Evolutionary conservation across 2,113 vertebrate species (phyloP), one percentile per base, ranked within the genome.

Genomic region (Empidonax traillii): DNA sequence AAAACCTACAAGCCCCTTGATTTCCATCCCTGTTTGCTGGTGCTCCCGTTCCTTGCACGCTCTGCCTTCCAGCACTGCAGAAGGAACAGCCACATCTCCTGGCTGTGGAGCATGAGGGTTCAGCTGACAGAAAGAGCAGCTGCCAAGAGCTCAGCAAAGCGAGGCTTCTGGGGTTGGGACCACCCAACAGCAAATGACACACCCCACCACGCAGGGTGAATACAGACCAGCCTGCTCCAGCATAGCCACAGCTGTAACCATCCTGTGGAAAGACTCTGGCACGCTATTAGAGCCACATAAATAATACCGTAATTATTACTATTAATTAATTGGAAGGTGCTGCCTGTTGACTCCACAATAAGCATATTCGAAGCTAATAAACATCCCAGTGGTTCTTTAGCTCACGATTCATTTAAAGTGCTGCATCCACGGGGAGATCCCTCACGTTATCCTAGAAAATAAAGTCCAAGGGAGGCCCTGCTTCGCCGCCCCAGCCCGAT

Each of bases 241-340:
- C 93, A 49, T 28, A 96, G 80, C 58, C 89, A 43, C 83, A 93
- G 86, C 86, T 90, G 84, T 19, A 94, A 84, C 73, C 59, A 13
- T 24, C 4, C 1, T 33, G 76, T 2, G 0, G 83, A 56, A 93
- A 92, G 79, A 46, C 76, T 66, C 79, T 7, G 41, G 85, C 90
- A 58, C 0, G 41, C 93, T 92, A 80, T 66, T 89, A 68, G 83
- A 93, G 73, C 77, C 35, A 65, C 93, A 94, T 94, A 94, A 97
- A 96, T 96, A 94, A 95, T 82, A 89, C 92, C 20, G 5, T 79
- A 95, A 96, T 97, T 96, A 97, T 96, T 96, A 92, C 96, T 95
- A 96, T 96, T 97, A 95, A 97, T 96, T 97, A 97, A 96, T 92
- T 96, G 94, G 76, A 97, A 96, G 93, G 93, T 92, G 96, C 96